Evolutionary conservation across 2,797 vertebrate species (phyloP).

Genomic region (Antrozous pallidus): DNA sequence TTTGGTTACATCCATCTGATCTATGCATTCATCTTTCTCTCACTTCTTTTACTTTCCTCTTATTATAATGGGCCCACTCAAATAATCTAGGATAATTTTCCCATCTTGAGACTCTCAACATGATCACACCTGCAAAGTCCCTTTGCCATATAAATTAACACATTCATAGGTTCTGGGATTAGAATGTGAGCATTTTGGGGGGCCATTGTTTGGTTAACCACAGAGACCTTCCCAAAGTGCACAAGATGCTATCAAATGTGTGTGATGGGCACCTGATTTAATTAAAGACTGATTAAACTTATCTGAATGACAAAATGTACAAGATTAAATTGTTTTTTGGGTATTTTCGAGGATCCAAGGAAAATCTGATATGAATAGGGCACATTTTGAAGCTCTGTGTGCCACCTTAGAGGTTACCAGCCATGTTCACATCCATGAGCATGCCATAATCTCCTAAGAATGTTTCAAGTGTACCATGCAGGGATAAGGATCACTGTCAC

Average conservation of each 20-base stretch:
- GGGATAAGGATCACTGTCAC: neutral
- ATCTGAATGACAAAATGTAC: neutral
- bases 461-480: too few species aligned
- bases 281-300: neutral
- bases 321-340: neutral
- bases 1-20: accelerated
- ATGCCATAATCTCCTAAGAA: too few species aligned
- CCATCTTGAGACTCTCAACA: neutral
- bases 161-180: neutral
- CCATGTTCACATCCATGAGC: accelerated
- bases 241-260: neutral
- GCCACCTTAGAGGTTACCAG: neutral
- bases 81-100: too few species aligned
- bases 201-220: neutral
- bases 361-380: neutral
- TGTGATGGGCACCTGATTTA: too few species aligned
- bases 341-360: neutral
- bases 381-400: neutral
- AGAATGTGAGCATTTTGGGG: neutral
- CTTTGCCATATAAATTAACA: neutral
- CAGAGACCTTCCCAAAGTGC: neutral
- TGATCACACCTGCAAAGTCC: neutral
- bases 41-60: too few species aligned
- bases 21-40: neutral
- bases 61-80: accelerated